These are phyloP conservation scores for Marronus borbonicus DNA, from an alignment of 2,888 invertebrate species.

Conservation along the genomic window DNA sequence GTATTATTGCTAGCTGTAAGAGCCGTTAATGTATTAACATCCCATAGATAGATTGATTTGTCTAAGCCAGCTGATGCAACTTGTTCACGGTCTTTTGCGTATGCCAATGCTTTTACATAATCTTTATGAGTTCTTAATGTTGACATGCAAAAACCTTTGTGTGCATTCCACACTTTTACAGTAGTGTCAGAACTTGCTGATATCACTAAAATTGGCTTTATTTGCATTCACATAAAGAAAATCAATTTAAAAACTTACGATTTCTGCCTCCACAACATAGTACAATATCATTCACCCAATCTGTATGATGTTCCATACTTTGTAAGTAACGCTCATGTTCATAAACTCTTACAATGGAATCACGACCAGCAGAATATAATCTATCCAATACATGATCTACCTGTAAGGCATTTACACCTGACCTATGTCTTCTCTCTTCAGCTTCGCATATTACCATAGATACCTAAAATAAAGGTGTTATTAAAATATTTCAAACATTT, in stretches of 20 bases:
- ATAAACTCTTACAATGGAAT: constrained; percentile 97
- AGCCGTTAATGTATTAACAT: constrained; percentile 97
- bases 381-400: constrained; percentile 90
- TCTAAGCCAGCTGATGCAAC: constrained; percentile 98
- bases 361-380: constrained; percentile 96
- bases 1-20: constrained; percentile 98
- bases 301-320: constrained; percentile 99
- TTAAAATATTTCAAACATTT: constrained; percentile 18
- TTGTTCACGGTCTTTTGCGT: constrained; percentile 96
- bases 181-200: constrained; percentile 99
- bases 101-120: constrained; percentile 97
- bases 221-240: not conserved
- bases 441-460: constrained; percentile 98
- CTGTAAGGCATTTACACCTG: constrained; percentile 96
- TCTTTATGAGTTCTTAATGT: constrained; percentile 98
- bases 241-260: constrained; percentile 73
- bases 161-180: constrained; percentile 99
- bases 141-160: constrained; percentile 99
- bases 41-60: constrained; percentile 98
- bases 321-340: constrained; percentile 90
- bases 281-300: constrained; percentile 99
- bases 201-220: constrained; percentile 79
- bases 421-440: constrained; percentile 93
- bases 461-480: constrained; percentile 72
- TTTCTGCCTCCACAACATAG: constrained; percentile 97